Percentiles rank a stretch among this genome's conserved stretches.
These are phyloP conservation scores for Drosophila infuscata DNA, from an alignment of 2,888 invertebrate genomes.

Conservation along the genomic window DNA sequence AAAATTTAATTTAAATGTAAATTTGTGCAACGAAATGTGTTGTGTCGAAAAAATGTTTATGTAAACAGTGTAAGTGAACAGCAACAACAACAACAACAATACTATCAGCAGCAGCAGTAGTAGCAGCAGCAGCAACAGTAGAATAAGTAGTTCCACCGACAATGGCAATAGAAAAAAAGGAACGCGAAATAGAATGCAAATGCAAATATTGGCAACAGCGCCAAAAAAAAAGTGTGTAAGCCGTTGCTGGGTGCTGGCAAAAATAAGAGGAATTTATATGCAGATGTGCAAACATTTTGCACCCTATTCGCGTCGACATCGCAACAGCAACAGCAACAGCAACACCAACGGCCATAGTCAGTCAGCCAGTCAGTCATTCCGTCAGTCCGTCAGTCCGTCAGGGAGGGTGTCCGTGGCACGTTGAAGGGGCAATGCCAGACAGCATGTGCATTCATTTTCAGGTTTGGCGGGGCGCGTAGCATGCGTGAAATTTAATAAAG, in stretches of 20 bases:
- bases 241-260: constrained; percentile 70
- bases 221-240: constrained; percentile 71
- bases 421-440: constrained; percentile 5
- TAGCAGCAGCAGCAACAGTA: constrained; percentile 15
- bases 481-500: constrained; percentile 80
- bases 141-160: constrained; percentile 47
- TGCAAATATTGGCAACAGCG: constrained; percentile 81
- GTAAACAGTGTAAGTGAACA: constrained; percentile 74
- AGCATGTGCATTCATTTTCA: constrained; percentile 74
- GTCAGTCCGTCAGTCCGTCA: background rate
- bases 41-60: constrained; percentile 81
- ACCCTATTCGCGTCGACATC: constrained; percentile 69
- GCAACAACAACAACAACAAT: constrained; percentile 41
- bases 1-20: constrained; percentile 82
- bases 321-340: constrained; percentile 30
- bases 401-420: background rate
- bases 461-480: constrained; percentile 66
- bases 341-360: constrained; percentile 20
- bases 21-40: constrained; percentile 81
- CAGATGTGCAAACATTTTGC: constrained; percentile 81
- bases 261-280: constrained; percentile 81
- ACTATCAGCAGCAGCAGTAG: constrained; percentile 8
- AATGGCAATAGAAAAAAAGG: constrained; percentile 48
- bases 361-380: constrained; percentile 1
- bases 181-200: constrained; percentile 79